Conservation (phyloP, 2,113 vertebrate genomes). For the Amblyopsis rosae region DNA sequence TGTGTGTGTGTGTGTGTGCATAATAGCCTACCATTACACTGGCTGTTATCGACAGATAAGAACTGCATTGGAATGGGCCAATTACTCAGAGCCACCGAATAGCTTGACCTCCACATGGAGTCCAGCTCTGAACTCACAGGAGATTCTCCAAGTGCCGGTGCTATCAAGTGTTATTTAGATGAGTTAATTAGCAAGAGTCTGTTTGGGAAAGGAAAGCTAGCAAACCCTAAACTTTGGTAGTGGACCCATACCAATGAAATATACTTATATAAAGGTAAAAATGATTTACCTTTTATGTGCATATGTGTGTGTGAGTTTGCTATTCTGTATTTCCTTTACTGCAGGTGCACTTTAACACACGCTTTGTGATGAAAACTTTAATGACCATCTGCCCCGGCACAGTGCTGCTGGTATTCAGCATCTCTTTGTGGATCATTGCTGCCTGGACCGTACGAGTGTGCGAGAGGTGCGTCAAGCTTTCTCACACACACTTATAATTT, state of each 20-base stretch:
- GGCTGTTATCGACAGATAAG: slow-evolving; percentile 48
- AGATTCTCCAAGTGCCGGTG: slow-evolving; percentile 30
- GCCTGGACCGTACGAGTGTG: slow-evolving; percentile 98
- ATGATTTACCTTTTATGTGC: neutral
- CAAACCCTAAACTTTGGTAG: too few relatives aligned
- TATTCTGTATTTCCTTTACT: slow-evolving; percentile 69
- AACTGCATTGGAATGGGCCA: slow-evolving; percentile 39
- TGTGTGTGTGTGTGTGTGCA: too few relatives aligned
- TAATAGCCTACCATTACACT: neutral
- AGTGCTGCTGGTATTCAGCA: slow-evolving; percentile 98
- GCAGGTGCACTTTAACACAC: slow-evolving; percentile 99
- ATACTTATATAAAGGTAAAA: neutral
- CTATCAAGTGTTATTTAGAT: slow-evolving; percentile 35
- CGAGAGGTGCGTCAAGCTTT: slow-evolving; percentile 84
- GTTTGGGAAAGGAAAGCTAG: slow-evolving; percentile 1
- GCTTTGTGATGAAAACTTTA: slow-evolving; percentile 99
- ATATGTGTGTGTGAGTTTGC: slow-evolving; percentile 76
- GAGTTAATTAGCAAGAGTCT: slow-evolving; percentile 46
- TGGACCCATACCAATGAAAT: neutral
- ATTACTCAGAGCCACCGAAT: slow-evolving; percentile 38
- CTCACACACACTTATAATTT: neutral
- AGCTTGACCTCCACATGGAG: slow-evolving; percentile 44
- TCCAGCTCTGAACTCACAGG: slow-evolving; percentile 32
- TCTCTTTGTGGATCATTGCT: slow-evolving; percentile 98
- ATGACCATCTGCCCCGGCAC: slow-evolving; percentile 99